Conservation (phyloP, 2,888 invertebrate species). For the Lycaena phlaeas region DNA sequence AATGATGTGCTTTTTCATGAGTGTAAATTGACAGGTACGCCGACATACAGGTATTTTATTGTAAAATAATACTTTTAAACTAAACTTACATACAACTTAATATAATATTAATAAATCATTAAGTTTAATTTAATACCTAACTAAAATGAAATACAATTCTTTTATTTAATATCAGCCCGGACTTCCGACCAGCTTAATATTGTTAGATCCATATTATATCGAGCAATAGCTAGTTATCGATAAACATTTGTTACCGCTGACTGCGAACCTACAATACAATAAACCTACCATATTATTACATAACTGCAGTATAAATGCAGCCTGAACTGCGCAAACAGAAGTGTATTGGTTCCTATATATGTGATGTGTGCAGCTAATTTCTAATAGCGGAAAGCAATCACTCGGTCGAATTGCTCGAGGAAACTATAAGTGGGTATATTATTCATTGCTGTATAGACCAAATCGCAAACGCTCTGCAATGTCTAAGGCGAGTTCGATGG, state of each 20-base stretch:
- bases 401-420: conserved; percentile 21
- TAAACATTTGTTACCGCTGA: neutral
- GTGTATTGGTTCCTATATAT: conserved; percentile 8
- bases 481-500: conserved; percentile 26
- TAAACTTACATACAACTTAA: no score
- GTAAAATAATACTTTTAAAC: no score
- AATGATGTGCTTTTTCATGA: no score
- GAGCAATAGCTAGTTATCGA: no score
- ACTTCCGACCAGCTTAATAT: no score
- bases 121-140: no score
- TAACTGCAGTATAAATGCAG: neutral
- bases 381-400: conserved; percentile 26
- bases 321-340: neutral
- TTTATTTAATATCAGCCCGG: no score
- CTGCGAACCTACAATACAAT: neutral
- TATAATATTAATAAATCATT: no score
- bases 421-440: conserved; percentile 33
- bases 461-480: conserved; percentile 27
- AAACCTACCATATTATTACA: conserved; percentile 1
- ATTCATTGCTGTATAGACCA: conserved; percentile 43
- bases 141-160: no score
- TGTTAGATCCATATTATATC: no score
- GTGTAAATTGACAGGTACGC: no score
- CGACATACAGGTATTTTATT: no score
- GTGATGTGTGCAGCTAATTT: conserved; percentile 19